Conservation (phyloP, 2,888 invertebrate species). For the Lysandra coridon region DNA sequence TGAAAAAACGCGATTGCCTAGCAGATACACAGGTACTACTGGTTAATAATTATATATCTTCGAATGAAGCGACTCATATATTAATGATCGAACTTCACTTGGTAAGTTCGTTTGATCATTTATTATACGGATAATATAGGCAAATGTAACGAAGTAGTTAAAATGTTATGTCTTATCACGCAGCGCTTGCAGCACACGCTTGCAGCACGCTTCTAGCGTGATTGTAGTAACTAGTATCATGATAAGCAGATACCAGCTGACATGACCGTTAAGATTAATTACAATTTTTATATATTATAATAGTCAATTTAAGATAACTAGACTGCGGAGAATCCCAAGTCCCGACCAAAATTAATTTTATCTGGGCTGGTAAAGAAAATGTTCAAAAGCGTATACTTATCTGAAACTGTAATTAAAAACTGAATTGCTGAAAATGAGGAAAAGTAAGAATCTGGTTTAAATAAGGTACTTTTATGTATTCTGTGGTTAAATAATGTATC, state of each 20-base stretch:
- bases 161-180: slow-evolving; percentile 10
- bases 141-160: background rate
- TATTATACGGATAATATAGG: background rate
- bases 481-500: background rate
- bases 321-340: background rate
- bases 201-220: slow-evolving; percentile 12
- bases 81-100: too few species aligned
- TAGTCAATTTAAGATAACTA: background rate
- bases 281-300: background rate
- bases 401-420: background rate
- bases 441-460: background rate
- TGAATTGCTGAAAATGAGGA: too few species aligned
- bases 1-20: too few species aligned
- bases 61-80: too few species aligned
- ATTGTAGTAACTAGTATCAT: background rate
- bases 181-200: too few species aligned
- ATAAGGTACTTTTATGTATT: background rate
- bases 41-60: too few species aligned
- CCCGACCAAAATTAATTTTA: background rate
- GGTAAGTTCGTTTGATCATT: background rate
- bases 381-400: background rate
- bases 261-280: background rate
- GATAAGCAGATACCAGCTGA: background rate
- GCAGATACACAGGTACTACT: too few species aligned
- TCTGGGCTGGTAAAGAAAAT: background rate